Percentiles rank a stretch among this genome's conserved stretches.
Conservation (phyloP, 2,113 vertebrate species). For the Anolis carolinensis region DNA sequence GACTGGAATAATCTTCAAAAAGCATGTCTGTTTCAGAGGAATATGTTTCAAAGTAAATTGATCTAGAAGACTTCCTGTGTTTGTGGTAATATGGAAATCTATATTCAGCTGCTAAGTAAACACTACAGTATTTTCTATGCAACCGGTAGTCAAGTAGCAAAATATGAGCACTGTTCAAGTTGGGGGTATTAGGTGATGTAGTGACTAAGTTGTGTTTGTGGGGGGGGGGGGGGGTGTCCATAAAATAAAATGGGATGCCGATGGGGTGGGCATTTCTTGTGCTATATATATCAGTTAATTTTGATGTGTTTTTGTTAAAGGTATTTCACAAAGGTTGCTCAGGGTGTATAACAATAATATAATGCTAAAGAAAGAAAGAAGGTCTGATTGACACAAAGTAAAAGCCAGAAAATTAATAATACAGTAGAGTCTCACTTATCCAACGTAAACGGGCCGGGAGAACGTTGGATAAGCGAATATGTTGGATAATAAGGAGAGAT, state of each 20-base stretch:
- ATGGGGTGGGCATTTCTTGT: too few relatives aligned
- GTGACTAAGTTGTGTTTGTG: constrained; percentile 7
- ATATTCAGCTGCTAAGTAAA: neutral
- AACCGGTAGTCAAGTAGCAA: neutral
- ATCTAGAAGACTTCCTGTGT: accelerated
- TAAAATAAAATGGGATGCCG: neutral
- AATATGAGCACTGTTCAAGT: neutral
- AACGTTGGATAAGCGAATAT: too few relatives aligned
- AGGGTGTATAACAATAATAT: neutral
- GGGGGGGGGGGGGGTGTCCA: constrained; percentile 1
- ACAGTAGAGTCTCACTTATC: too few relatives aligned
- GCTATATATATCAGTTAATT: too few relatives aligned
- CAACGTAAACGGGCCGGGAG: too few relatives aligned
- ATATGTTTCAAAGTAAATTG: constrained; percentile 16
- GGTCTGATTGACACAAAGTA: neutral
- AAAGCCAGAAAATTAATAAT: too few relatives aligned
- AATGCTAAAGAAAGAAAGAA: neutral
- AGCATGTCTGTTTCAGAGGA: neutral
- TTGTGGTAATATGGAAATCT: neutral
- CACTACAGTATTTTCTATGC: neutral
- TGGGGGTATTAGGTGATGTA: neutral
- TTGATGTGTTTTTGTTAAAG: too few relatives aligned
- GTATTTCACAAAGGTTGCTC: neutral
- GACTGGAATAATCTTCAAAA: constrained; percentile 21
- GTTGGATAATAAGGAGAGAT: too few relatives aligned